Base-by-base conservation (phyloP, 2,888 invertebrate species). In the Homarus gammarus region DNA sequence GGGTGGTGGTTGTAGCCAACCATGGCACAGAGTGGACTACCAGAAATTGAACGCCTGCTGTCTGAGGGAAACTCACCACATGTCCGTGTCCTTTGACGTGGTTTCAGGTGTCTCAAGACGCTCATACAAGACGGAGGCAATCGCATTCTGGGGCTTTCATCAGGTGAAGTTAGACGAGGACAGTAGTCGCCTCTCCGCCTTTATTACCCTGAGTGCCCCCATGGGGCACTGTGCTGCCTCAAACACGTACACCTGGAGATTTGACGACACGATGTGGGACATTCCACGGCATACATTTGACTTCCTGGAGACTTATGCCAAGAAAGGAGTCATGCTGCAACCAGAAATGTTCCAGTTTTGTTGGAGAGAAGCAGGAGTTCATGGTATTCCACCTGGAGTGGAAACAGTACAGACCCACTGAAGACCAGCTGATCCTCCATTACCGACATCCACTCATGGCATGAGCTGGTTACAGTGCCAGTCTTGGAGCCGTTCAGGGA, bases 1-100 rank as follows among this genome's bases (percentile, higher is more conserved):
- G 64, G 38, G 75, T 85, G 77, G 75, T 77, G 61, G 75, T 77
- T n/a, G 85, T 77, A n/a, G 36, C 64, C 0, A 84, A 84, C n/a
- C n/a, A n/a, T n/a, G n/a, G n/a, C n/a, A n/a, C 40, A 72, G 51
- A 5, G 75, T 84, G 1, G 75, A 84, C 36, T 56, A 49, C 51
- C 84, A 84, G 27, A 31, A n/a, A 22, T 73, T 84, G 12, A 84
- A 75, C 61, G 38, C 51, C 8, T 73, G 51, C 38, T 73, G 84
- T 73, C 10, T 33, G 70, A n/a, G 73, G 38, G 84, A 72, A 44
- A 84, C 73, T 1, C 84, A 84, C 56, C 51, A 75, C 51, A 84
- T 73, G 31, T 72, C 70, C 5, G 49, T 56, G 10, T 73, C 84
- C 15, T 84, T 73, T 5, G 51, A 84, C 75, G 73, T 73, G 84